Percentiles rank a stretch among this genome's conserved stretches.
Conservation (phyloP, 2,113 vertebrate genomes). For the Rhegmatorhina hoffmannsi region DNA sequence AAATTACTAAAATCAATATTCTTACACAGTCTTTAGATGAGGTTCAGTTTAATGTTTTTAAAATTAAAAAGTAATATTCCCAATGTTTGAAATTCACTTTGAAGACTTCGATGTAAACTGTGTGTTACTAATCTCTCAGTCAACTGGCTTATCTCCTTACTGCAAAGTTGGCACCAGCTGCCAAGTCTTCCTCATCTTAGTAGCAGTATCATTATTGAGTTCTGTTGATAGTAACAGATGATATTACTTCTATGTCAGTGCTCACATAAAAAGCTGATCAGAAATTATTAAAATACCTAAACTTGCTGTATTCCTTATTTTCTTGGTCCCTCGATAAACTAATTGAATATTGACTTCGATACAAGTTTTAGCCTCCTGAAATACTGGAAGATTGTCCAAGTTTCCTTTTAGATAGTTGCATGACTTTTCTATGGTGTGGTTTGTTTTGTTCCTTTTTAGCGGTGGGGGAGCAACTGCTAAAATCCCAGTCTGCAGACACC, state of each 20-base stretch:
- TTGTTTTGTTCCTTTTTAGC: conserved; percentile 53
- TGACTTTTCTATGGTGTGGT: neutral
- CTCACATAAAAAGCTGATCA: neutral
- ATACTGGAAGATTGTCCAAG: neutral
- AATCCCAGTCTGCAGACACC: conserved; percentile 89
- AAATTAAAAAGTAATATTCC: neutral
- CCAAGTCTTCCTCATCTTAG: neutral
- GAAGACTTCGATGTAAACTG: neutral
- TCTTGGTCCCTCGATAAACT: neutral
- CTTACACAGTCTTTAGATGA: neutral
- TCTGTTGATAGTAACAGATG: neutral
- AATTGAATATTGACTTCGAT: neutral
- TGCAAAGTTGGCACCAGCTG: neutral
- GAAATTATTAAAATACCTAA: neutral
- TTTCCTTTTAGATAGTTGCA: neutral
- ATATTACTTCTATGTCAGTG: neutral
- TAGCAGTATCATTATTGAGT: neutral
- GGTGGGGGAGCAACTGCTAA: conserved; percentile 86
- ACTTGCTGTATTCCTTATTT: neutral
- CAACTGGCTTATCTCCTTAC: neutral
- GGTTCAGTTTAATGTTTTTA: neutral
- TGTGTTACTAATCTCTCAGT: neutral
- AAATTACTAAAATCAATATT: neutral
- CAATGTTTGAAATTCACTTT: neutral
- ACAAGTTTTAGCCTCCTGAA: neutral